phyloP scores from a whole-genome alignment of 2,888 invertebrate species.

The Trimorus sp. region DNA sequence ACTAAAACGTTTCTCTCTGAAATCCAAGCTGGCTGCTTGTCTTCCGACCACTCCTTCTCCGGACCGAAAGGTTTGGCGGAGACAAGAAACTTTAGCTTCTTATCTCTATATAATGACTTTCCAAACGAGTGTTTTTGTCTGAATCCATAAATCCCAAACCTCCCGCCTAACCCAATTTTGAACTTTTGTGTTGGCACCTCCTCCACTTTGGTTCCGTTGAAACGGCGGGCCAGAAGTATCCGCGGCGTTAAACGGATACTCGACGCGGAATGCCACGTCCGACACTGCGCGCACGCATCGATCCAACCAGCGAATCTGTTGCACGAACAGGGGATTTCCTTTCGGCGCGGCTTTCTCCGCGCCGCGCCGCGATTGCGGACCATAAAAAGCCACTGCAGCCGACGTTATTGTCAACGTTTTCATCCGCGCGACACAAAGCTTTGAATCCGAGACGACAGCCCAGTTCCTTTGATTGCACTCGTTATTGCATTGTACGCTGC shows the following conservation, averaged over 20 bases:
- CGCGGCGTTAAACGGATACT: background rate
- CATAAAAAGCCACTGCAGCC: conserved; percentile 25
- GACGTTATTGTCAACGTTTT: conserved; percentile 38
- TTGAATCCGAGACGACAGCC: conserved; percentile 27
- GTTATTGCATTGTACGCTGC: conserved; percentile 23
- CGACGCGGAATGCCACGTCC: conserved; percentile 13
- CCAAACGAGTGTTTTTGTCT: too few species aligned
- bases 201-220: too few species aligned
- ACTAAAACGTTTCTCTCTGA: too few species aligned
- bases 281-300: conserved; percentile 30
- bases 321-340: conserved; percentile 30
- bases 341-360: conserved; percentile 7
- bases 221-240: too few species aligned
- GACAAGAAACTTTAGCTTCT: too few species aligned
- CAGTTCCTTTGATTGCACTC: conserved; percentile 36
- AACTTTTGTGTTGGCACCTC: too few species aligned
- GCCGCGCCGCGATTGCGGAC: conserved; percentile 6
- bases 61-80: too few species aligned
- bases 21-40: too few species aligned
- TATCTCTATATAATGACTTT: too few species aligned
- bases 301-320: conserved; percentile 21
- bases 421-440: conserved; percentile 38
- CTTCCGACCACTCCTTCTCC: too few species aligned
- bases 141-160: too few species aligned
- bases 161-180: too few species aligned